These are phyloP conservation scores for Brachirus orientalis DNA, from an alignment of 2,113 vertebrate species.

Conservation along the genomic window DNA sequence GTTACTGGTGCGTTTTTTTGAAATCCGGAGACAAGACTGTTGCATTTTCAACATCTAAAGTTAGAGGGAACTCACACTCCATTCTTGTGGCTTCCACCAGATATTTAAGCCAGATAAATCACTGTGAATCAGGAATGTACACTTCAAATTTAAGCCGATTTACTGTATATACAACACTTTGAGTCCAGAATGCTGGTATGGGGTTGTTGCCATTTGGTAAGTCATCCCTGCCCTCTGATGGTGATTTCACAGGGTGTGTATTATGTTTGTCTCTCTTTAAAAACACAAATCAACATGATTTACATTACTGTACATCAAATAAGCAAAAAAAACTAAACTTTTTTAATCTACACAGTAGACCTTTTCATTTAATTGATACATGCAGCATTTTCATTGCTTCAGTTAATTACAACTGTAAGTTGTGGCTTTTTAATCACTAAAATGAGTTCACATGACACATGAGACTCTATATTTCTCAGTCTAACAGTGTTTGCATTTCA, in stretches of 20 bases:
- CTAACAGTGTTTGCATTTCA: no score
- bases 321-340: no score
- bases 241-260: background rate
- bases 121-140: slow-evolving; percentile 45
- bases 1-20: background rate
- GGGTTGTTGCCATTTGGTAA: slow-evolving; percentile 43
- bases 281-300: slow-evolving; percentile 16
- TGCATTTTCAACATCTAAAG: slow-evolving; percentile 10
- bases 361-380: no score
- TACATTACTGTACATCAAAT: slow-evolving; percentile 6
- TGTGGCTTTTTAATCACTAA: no score
- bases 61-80: background rate
- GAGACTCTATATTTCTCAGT: no score
- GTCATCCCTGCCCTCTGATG: slow-evolving; percentile 31
- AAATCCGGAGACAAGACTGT: background rate
- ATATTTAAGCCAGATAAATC: slow-evolving; percentile 34
- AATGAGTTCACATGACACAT: no score
- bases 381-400: background rate
- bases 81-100: slow-evolving; percentile 5
- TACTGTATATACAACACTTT: slow-evolving; percentile 53
- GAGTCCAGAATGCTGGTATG: slow-evolving; percentile 50
- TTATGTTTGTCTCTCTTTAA: slow-evolving; percentile 5
- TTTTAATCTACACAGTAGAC: background rate
- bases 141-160: slow-evolving; percentile 69
- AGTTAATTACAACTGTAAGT: slow-evolving; percentile 12